These are phyloP conservation scores for Rachycentron canadum DNA, from an alignment of 2,797 vertebrate genomes.

Conservation along the genomic window DNA sequence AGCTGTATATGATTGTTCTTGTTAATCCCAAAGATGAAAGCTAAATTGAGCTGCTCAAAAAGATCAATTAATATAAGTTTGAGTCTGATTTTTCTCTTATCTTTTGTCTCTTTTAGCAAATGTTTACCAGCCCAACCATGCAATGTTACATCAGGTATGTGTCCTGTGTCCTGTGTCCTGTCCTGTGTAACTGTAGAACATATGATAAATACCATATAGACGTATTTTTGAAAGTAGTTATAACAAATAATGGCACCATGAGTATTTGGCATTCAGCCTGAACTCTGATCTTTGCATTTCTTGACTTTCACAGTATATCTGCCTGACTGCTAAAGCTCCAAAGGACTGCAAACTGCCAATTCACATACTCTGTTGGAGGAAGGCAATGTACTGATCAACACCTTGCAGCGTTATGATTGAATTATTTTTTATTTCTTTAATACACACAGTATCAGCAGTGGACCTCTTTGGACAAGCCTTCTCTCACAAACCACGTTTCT, in stretches of 20 bases:
- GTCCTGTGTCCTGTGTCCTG: too few relatives aligned
- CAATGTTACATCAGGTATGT: too few relatives aligned
- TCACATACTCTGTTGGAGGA: not conserved
- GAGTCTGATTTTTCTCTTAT: too few relatives aligned
- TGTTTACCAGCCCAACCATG: too few relatives aligned
- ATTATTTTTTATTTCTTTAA: slow-evolving; percentile 74
- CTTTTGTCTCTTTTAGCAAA: too few relatives aligned
- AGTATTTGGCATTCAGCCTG: too few relatives aligned
- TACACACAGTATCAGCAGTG: slow-evolving; percentile 73
- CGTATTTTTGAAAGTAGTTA: not conserved
- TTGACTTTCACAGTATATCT: not conserved
- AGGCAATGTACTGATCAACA: slow-evolving; percentile 2
- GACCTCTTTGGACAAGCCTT: slow-evolving; percentile 50
- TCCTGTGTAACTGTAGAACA: too few relatives aligned
- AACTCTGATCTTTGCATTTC: not conserved
- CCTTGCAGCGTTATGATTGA: slow-evolving; percentile 28
- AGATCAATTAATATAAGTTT: too few relatives aligned
- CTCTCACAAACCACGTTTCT: slow-evolving; percentile 44
- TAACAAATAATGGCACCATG: too few relatives aligned
- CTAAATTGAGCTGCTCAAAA: too few relatives aligned
- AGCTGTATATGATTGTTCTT: too few relatives aligned
- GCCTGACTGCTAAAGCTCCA: not conserved
- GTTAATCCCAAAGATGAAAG: too few relatives aligned
- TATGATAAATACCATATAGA: not conserved
- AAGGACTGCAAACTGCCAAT: not conserved